Base-by-base conservation (phyloP, 2,797 vertebrate species). In the Denticeps clupeoides region DNA sequence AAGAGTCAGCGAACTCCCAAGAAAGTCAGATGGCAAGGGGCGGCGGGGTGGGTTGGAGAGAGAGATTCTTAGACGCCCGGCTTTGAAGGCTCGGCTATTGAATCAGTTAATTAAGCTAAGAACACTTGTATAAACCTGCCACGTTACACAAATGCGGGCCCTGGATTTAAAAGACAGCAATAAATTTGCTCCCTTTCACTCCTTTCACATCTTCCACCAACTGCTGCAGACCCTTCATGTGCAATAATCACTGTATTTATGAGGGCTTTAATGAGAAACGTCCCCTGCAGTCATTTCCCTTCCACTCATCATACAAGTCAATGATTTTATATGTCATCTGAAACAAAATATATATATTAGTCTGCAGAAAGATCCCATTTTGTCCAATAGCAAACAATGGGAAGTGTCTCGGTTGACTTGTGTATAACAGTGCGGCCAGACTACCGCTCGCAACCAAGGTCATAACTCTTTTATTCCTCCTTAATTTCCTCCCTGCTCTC, bases 401-500 rank as follows among this genome's bases (percentile, higher is more conserved):
- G 22, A 42, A 32, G 31, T 25, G 22, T 48, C 41, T 45, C 58
- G 40, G 37, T 19, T 42, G 31, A 44, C 42, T 12, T 4, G 0
- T 7, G 44, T 19, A 13, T 56, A 53, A 50, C 56, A 40, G 27
- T 32, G 47, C 46, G 48, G 47, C 57, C 49, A 22, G 11, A 7
- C 54, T 21, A 37, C 59, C 41, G 54, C 59, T 35, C 27, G 41
- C 54, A 51, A 40, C 55, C 26, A 48, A 55, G 63, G 71, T 74
- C 70, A 67, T 53, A 53, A 37, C 58, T 33, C 53, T 66, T 63
- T 69, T 58, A 75, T 77, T 67, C 60, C 72, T 67, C 54, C 46
- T 59, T 74, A 69, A 77, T 79, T 72, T 71, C 65, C 63, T 60
- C 59, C 28, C 55, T 64, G 64, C 58, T 62, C 62, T 46, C 21